Conservation (phyloP, 2,113 vertebrate genomes). For the Chionis minor region DNA sequence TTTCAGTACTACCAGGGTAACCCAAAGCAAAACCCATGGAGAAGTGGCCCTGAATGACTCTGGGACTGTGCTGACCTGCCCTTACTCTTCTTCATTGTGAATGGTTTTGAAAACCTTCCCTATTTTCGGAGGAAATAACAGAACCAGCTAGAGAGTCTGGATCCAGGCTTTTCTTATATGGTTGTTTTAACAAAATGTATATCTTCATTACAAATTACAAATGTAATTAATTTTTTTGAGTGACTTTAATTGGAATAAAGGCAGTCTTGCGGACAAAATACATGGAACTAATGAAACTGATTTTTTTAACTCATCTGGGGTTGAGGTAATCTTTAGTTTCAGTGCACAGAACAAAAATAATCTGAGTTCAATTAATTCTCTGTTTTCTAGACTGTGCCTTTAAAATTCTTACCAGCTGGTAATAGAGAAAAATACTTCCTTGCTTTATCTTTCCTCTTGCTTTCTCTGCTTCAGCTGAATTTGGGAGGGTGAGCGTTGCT, state of each 20-base stretch:
- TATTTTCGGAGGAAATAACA: background rate
- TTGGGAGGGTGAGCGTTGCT: background rate
- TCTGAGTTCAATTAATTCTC: background rate
- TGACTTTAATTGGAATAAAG: constrained; percentile 70
- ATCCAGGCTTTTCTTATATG: background rate
- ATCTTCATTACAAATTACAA: constrained; percentile 74
- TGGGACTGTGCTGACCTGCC: background rate
- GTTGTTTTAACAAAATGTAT: constrained; percentile 54
- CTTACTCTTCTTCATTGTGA: background rate
- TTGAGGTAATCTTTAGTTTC: constrained; percentile 63
- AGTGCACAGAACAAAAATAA: constrained; percentile 34
- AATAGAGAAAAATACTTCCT: background rate
- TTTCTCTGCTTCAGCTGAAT: background rate
- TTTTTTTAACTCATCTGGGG: constrained; percentile 51
- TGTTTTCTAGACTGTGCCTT: background rate
- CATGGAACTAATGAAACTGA: constrained; percentile 59
- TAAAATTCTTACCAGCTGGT: background rate
- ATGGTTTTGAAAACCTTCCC: background rate
- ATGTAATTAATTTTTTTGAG: constrained; percentile 74
- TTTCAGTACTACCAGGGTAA: background rate
- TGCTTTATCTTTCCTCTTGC: background rate
- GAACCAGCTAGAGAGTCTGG: background rate
- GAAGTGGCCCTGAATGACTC: background rate
- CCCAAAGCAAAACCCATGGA: background rate
- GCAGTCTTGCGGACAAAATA: constrained; percentile 56